Evolutionary conservation across 1,140 invertebrate genomes (phyloP).

Genomic region (Cryptotermes secundus): DNA sequence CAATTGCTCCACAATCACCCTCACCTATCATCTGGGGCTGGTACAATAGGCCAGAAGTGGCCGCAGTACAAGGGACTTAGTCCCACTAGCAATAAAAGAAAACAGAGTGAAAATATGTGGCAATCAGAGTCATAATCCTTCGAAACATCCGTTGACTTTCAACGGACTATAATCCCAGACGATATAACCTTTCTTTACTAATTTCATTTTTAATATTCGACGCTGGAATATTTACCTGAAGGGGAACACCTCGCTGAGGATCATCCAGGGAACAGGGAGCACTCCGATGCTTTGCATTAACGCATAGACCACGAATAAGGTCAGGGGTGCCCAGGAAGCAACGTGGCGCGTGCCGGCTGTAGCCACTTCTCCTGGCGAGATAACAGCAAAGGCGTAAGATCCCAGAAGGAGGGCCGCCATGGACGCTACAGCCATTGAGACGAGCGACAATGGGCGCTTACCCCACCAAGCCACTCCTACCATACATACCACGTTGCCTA

Average conservation of each 20-base stretch:
- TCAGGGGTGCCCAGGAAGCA: slow-evolving; percentile 38
- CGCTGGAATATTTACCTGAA: slow-evolving; percentile 39
- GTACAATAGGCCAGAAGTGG: too few relatives aligned
- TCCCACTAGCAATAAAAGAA: too few relatives aligned
- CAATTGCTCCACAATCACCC: too few relatives aligned
- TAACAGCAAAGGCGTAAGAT: slow-evolving; percentile 38
- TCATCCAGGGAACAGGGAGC: slow-evolving; percentile 49
- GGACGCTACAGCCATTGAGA: slow-evolving; percentile 43
- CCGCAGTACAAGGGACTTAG: too few relatives aligned
- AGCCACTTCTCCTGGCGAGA: slow-evolving; percentile 23
- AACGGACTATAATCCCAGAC: too few relatives aligned
- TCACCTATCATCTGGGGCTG: too few relatives aligned
- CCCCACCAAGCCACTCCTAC: slow-evolving; percentile 57
- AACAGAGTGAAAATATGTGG: too few relatives aligned
- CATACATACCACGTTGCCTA: slow-evolving; percentile 44
- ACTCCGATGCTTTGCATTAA: slow-evolving; percentile 37
- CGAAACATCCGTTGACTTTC: too few relatives aligned
- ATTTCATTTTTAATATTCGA: background rate
- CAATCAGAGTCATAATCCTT: too few relatives aligned
- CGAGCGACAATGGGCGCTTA: slow-evolving; percentile 45
- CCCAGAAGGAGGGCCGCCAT: slow-evolving; percentile 38
- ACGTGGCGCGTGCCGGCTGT: slow-evolving; percentile 2
- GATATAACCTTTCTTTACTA: too few relatives aligned
- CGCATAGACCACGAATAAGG: slow-evolving; percentile 36
- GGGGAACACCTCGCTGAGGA: slow-evolving; percentile 53